Evolutionary conservation across 1,140 invertebrate genomes (phyloP).

Genomic region (Geopemphigus sp.): DNA sequence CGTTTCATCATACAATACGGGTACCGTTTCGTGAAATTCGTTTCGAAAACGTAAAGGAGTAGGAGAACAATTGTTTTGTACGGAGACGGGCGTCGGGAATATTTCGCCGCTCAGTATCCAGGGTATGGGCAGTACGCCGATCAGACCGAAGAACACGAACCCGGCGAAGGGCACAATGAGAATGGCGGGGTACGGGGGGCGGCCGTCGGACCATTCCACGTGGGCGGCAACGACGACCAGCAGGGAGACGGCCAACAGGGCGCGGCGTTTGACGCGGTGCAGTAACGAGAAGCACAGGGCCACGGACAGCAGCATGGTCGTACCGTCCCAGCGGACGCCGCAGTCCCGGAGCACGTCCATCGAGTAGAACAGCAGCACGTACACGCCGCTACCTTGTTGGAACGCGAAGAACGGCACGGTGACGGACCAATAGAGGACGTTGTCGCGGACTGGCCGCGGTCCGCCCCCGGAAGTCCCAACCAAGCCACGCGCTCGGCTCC

Average conservation of each 20-base stretch:
- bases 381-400: constrained; percentile 71
- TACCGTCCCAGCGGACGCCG: no score
- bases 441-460: no score
- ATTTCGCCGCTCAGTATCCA: constrained; percentile 74
- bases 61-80: no score
- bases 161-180: constrained; percentile 64
- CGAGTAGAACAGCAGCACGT: constrained; percentile 74
- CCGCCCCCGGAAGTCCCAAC: no score
- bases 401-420: constrained; percentile 65
- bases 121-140: constrained; percentile 69
- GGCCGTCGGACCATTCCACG: constrained; percentile 54
- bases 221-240: constrained; percentile 55
- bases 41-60: no score
- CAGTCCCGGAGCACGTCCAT: constrained; percentile 66
- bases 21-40: no score
- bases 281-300: not conserved
- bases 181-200: constrained; percentile 55
- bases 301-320: no score
- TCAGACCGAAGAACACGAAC: constrained; percentile 70
- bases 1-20: no score
- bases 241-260: constrained; percentile 63
- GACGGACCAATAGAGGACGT: no score
- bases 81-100: constrained; percentile 66
- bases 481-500: no score
- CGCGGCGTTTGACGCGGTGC: constrained; percentile 64